Evolutionary conservation across 1,140 invertebrate genomes (phyloP).

Genomic region (Hirudo medicinalis): DNA sequence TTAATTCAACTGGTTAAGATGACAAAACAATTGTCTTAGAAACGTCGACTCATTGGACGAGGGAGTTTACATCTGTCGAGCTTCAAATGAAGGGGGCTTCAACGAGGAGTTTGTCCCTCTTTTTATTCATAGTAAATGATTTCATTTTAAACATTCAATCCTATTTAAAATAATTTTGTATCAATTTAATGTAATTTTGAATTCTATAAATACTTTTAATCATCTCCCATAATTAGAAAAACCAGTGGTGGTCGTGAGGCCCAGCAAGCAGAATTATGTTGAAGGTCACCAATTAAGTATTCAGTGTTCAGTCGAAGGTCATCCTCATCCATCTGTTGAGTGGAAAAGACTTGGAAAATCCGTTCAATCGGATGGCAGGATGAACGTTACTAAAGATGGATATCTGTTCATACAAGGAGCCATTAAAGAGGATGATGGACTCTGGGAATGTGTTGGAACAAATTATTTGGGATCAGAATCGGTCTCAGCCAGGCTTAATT

Average conservation of each 20-base stretch:
- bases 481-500: constrained; percentile 28
- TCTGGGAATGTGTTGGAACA: constrained; percentile 34
- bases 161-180: not conserved
- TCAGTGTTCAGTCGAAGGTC: constrained; percentile 31
- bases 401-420: constrained; percentile 29
- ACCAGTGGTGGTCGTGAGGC: constrained; percentile 38
- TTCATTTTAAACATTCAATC: constrained; percentile 10
- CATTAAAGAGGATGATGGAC: constrained; percentile 31
- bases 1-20: not conserved
- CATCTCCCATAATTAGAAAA: constrained; percentile 30
- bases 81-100: constrained; percentile 43
- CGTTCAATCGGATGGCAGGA: constrained; percentile 27
- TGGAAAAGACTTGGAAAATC: constrained; percentile 31
- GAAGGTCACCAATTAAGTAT: constrained; percentile 29
- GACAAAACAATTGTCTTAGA: constrained; percentile 21
- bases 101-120: constrained; percentile 31
- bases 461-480: constrained; percentile 34
- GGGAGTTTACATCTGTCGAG: constrained; percentile 44
- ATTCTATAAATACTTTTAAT: not conserved
- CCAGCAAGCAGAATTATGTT: constrained; percentile 34
- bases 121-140: constrained; percentile 32
- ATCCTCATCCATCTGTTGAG: constrained; percentile 29
- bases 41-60: constrained; percentile 35
- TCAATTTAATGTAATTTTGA: not conserved
- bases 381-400: constrained; percentile 24